Percentiles rank a stretch among this genome's conserved stretches.
phyloP scores from a whole-genome alignment of 2,113 vertebrate species.

The Grallaria varia region DNA sequence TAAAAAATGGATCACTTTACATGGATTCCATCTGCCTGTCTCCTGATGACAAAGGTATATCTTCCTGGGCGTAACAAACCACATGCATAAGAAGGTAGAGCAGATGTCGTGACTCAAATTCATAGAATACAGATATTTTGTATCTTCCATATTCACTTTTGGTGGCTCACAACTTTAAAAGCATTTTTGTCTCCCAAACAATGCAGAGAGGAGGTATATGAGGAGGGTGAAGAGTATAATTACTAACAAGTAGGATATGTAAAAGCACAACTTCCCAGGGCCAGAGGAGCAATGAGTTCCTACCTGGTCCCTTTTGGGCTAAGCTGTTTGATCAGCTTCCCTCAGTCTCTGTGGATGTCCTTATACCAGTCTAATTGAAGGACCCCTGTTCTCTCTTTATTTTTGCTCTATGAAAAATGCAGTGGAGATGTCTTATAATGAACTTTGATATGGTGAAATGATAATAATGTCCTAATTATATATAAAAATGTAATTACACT shows the following conservation, averaged over 20 bases:
- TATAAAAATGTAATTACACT: constrained; percentile 87
- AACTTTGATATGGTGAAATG: constrained; percentile 86
- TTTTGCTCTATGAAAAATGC: constrained; percentile 84
- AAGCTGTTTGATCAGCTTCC: constrained; percentile 82
- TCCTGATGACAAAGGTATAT: neutral
- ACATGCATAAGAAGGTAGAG: neutral
- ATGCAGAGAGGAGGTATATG: neutral
- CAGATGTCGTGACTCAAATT: neutral
- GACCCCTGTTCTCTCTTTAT: constrained; percentile 83
- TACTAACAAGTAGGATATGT: constrained; percentile 62
- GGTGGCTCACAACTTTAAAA: constrained; percentile 11
- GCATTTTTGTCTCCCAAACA: constrained; percentile 32
- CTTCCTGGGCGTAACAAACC: neutral
- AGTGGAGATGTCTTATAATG: constrained; percentile 83
- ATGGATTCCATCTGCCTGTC: neutral
- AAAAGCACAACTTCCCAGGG: constrained; percentile 59
- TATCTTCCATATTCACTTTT: neutral
- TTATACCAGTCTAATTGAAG: constrained; percentile 83
- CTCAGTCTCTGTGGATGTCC: constrained; percentile 81
- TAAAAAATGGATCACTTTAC: neutral
- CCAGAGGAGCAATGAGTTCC: constrained; percentile 70
- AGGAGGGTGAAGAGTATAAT: constrained; percentile 62
- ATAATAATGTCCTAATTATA: constrained; percentile 88
- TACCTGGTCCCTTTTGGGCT: constrained; percentile 83
- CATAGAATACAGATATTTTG: neutral